phyloP scores from a whole-genome alignment of 2,113 vertebrate species.

The Martes martes region DNA sequence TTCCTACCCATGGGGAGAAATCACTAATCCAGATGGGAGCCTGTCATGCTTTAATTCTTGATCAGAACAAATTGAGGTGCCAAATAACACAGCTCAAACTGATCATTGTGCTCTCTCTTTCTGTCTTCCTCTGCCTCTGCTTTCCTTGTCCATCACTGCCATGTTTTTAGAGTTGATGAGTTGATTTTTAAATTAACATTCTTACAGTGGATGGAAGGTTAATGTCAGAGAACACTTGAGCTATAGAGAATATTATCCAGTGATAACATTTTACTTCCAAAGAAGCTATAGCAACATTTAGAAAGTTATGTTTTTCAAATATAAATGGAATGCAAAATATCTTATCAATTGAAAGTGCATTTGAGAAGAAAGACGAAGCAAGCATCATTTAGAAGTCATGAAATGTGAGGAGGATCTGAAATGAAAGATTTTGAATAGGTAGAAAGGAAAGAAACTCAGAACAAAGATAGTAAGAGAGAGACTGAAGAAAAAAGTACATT shows the following conservation, averaged over 20 bases:
- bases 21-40: neutral
- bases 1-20: neutral
- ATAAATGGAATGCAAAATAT: neutral
- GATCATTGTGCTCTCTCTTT: rapidly evolving
- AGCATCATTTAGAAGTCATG: neutral
- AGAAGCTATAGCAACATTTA: neutral
- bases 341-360: neutral
- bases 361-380: neutral
- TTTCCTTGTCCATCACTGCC: neutral
- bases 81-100: neutral
- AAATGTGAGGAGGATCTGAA: neutral
- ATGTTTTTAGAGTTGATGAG: neutral
- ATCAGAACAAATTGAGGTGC: neutral
- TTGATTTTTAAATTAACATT: neutral
- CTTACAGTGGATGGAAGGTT: neutral
- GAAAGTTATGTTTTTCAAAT: neutral
- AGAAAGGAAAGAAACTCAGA: neutral
- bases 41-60: neutral
- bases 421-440: neutral
- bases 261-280: neutral
- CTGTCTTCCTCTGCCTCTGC: neutral
- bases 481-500: neutral
- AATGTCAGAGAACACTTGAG: neutral
- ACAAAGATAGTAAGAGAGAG: neutral
- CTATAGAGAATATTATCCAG: neutral